Evolutionary conservation across 1,140 invertebrate species (phyloP).

Genomic region (Propsilocerus akamusi): DNA sequence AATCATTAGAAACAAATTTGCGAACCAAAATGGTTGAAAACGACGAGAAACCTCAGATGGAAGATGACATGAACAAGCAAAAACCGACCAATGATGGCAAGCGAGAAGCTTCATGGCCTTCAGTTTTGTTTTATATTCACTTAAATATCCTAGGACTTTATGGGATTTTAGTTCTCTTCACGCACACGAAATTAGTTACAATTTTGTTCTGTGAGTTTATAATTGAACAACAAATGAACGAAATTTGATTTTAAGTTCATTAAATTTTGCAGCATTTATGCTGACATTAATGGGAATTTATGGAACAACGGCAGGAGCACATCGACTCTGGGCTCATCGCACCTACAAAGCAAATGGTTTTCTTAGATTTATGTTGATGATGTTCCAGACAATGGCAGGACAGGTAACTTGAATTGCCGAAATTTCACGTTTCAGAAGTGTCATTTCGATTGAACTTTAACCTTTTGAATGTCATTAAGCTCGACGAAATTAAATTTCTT

Average conservation of each 20-base stretch:
- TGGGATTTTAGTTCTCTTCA: conserved; percentile 34
- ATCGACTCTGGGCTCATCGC: conserved; percentile 78
- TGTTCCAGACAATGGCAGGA: conserved; percentile 62
- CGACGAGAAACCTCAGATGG: background rate
- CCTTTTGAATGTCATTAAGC: too few species aligned
- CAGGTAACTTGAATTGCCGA: too few species aligned
- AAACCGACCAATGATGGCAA: conserved; percentile 10
- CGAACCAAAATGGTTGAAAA: background rate
- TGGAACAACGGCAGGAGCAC: conserved; percentile 69
- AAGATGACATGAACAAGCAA: background rate
- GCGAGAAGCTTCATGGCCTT: conserved; percentile 40
- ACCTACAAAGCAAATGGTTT: conserved; percentile 55
- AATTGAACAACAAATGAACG: background rate
- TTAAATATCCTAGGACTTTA: conserved; percentile 41
- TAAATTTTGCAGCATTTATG: conserved; percentile 30
- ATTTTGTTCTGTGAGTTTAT: conserved; percentile 37
- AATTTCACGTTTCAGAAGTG: too few species aligned
- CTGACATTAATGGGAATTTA: conserved; percentile 38
- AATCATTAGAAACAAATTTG: too few species aligned
- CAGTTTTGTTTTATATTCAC: conserved; percentile 45
- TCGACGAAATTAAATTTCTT: background rate
- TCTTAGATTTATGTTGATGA: conserved; percentile 52
- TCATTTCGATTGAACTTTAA: too few species aligned
- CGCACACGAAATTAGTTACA: conserved; percentile 37
- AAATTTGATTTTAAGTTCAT: conserved; percentile 2